Evolutionary conservation across 2,797 vertebrate species (phyloP), one percentile per base, ranked within the genome.

Genomic region (Myiotriccus ornatus): DNA sequence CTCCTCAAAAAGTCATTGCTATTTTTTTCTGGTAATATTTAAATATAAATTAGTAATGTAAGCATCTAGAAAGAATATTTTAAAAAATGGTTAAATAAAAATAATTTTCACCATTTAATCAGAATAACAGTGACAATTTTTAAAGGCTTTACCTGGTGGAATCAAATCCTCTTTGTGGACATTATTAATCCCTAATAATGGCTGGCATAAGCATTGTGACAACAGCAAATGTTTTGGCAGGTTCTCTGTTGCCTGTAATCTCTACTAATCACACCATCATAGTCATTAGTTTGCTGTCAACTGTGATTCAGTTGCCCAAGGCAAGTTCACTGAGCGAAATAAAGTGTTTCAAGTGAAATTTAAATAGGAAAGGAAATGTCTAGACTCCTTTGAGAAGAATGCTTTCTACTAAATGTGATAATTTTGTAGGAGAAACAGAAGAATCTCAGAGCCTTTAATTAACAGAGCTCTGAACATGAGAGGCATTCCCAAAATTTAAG

Each of bases 221-320:
- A 96, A 97, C 65, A 82, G 94, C 94, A 97, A 97, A 92, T 95
- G 90, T 95, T 97, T 97, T 96, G 86, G 79, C 75, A 94, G 74
- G 68, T 97, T 98, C 97, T 98, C 95, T 87, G 89, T 96, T 97
- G 96, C 94, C 91, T 96, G 91, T 98, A 97, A 97, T 98, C 96
- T 96, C 87, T 94, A 94, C 97, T 98, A 98, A 98, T 99, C 98
- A 97, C 84, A 90, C 95, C 94, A 97, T 97, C 89, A 77, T 70
- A 96, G 96, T 97, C 97, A 97, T 98, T 98, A 98, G 98, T 98
- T 98, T 98, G 91, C 98, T 98, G 97, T 98, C 98, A 98, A 92
- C 93, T 97, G 94, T 94, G 96, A 94, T 98, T 97, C 96, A 92
- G 19, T 96, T 96, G 95, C 97, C 89, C 64, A 84, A 93, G 93